These are phyloP conservation scores for Brachyhypopomus gauderio DNA, from an alignment of 2,113 vertebrate genomes.

Conservation along the genomic window DNA sequence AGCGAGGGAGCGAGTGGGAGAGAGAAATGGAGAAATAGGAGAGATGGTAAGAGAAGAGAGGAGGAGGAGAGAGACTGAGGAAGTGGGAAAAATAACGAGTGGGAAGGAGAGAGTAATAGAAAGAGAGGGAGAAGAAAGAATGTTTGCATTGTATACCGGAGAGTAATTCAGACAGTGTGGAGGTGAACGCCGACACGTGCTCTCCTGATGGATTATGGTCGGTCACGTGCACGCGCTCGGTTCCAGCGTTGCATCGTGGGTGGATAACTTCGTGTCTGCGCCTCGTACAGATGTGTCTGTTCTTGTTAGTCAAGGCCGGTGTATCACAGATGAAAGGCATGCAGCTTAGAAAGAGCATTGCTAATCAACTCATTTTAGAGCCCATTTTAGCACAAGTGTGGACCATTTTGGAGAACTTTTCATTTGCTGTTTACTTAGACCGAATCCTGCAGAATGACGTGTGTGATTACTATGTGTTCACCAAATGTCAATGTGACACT, in stretches of 20 bases:
- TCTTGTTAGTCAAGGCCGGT: slow-evolving; percentile 41
- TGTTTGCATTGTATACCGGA: background rate
- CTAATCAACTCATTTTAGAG: too few relatives aligned
- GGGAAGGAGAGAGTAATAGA: background rate
- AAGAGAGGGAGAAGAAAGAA: background rate
- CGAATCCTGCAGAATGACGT: background rate
- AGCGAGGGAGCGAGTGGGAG: slow-evolving; percentile 63
- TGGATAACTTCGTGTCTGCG: slow-evolving; percentile 22
- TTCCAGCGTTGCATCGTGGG: too few relatives aligned
- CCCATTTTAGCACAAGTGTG: background rate
- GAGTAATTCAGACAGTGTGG: too few relatives aligned
- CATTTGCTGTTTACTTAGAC: background rate
- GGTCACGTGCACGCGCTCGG: too few relatives aligned
- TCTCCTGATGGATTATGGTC: too few relatives aligned
- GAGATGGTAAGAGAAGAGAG: background rate
- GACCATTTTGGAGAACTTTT: background rate
- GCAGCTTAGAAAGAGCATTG: slow-evolving; percentile 16
- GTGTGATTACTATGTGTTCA: background rate
- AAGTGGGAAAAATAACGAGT: background rate
- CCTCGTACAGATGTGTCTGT: slow-evolving; percentile 34
- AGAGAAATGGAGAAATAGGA: background rate
- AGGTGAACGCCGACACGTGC: too few relatives aligned
- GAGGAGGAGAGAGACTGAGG: background rate
- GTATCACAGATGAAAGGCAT: slow-evolving; percentile 31
- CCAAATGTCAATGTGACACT: background rate